These are phyloP conservation scores for Andrena hattorfiana DNA, from an alignment of 2,888 invertebrate species.

Conservation along the genomic window DNA sequence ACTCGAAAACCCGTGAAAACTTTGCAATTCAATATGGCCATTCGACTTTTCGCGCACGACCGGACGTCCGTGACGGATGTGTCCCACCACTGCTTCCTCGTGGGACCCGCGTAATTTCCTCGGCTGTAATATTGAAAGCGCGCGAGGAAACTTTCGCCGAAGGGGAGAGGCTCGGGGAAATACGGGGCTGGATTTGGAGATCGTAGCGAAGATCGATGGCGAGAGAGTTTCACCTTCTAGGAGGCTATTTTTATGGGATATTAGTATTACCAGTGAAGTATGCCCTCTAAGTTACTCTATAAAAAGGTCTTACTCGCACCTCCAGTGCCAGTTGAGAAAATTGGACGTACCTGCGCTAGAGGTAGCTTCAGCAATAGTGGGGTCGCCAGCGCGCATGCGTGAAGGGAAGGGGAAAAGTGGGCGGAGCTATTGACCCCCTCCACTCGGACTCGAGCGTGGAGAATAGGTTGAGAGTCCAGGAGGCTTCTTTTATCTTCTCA, in stretches of 20 bases:
- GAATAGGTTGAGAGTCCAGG: no score
- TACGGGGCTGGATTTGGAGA: constrained; percentile 4
- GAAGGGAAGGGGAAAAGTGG: no score
- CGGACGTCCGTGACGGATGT: constrained; percentile 39
- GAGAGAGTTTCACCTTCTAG: neutral
- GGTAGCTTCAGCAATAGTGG: no score
- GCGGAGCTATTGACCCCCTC: no score
- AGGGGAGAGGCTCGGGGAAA: neutral
- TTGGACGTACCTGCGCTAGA: no score
- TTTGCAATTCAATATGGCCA: constrained; percentile 66
- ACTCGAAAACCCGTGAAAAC: constrained; percentile 61
- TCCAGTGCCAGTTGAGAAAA: no score
- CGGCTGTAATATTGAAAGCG: constrained; percentile 23
- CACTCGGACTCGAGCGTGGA: no score
- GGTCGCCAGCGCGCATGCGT: no score
- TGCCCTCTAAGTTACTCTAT: no score
- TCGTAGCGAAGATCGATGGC: neutral
- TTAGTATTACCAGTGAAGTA: no score
- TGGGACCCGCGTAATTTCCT: constrained; percentile 31
- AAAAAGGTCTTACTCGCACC: no score
- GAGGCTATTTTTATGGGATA: neutral
- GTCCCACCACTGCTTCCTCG: constrained; percentile 1
- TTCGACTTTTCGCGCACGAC: constrained; percentile 37
- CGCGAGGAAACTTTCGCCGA: neutral
- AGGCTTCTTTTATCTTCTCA: no score